Percentiles rank a stretch among this genome's conserved stretches.
Conservation (phyloP, 2,888 invertebrate species). For the Tiliacea aurago region DNA sequence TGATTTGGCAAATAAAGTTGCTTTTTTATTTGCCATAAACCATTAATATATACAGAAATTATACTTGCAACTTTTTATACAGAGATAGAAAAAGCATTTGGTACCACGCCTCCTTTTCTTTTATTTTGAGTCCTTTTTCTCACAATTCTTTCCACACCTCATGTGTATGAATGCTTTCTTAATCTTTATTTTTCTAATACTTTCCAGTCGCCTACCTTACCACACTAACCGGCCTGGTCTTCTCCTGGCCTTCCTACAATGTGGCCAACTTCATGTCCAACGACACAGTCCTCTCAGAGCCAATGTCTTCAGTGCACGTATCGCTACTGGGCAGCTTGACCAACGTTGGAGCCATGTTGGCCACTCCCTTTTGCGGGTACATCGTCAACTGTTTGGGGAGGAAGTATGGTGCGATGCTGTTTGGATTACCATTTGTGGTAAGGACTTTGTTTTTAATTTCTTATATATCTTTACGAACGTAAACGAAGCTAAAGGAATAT, state of each 20-base stretch:
- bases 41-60: too few relatives aligned
- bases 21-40: too few relatives aligned
- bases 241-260: conserved; percentile 84
- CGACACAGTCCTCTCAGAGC: conserved; percentile 73
- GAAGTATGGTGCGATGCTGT: conserved; percentile 79
- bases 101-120: too few relatives aligned
- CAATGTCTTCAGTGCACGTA: conserved; percentile 75
- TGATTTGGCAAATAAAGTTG: too few relatives aligned
- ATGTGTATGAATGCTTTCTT: neutral
- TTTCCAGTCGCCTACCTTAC: conserved; percentile 77
- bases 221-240: conserved; percentile 76
- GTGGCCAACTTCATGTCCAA: conserved; percentile 78
- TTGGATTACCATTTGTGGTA: conserved; percentile 79
- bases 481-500: too few relatives aligned
- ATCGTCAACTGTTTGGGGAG: conserved; percentile 77
- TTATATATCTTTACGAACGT: too few relatives aligned
- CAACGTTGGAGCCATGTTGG: conserved; percentile 77
- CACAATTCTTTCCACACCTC: too few relatives aligned
- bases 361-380: conserved; percentile 77
- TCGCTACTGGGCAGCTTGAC: conserved; percentile 79
- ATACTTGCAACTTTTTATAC: too few relatives aligned
- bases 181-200: neutral
- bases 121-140: too few relatives aligned
- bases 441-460: conserved; percentile 15
- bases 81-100: too few relatives aligned